Conservation (phyloP, 2,797 vertebrate species). For the Coracias cyanogaster region DNA sequence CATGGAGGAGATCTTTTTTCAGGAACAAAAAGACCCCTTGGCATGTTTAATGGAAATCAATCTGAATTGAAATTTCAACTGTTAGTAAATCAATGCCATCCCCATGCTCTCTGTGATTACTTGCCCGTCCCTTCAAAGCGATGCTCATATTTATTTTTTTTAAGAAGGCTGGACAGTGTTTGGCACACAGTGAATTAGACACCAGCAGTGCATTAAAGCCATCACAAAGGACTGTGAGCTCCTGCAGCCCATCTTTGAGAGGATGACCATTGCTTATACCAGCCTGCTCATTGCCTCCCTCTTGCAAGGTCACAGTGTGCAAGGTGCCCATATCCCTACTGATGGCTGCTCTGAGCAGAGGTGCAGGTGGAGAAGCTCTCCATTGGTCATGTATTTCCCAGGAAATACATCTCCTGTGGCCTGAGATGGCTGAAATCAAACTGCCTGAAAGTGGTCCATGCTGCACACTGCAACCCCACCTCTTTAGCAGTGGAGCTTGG, state of each 20-base stretch:
- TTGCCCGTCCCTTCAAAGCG: neutral
- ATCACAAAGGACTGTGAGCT: neutral
- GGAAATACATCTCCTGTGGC: neutral
- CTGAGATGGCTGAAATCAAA: neutral
- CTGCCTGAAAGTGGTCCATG: neutral
- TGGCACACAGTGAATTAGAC: neutral
- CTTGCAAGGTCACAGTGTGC: fast-evolving
- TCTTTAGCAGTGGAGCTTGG: neutral
- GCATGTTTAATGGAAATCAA: constrained; percentile 53
- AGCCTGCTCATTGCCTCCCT: neutral
- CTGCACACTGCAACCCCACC: neutral
- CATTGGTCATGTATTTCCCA: neutral
- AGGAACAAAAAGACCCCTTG: neutral
- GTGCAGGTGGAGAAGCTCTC: neutral
- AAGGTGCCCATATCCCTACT: neutral
- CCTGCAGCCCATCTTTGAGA: neutral
- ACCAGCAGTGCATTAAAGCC: neutral
- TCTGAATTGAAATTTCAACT: constrained; percentile 57
- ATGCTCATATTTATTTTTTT: neutral
- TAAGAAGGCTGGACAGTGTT: neutral
- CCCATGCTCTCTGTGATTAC: neutral
- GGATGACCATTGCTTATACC: neutral
- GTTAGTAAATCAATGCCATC: constrained; percentile 67
- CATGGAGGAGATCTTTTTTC: constrained; percentile 35
- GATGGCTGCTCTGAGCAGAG: neutral